These are phyloP conservation scores for Agrochola litura DNA, from an alignment of 2,888 invertebrate genomes.

Conservation along the genomic window DNA sequence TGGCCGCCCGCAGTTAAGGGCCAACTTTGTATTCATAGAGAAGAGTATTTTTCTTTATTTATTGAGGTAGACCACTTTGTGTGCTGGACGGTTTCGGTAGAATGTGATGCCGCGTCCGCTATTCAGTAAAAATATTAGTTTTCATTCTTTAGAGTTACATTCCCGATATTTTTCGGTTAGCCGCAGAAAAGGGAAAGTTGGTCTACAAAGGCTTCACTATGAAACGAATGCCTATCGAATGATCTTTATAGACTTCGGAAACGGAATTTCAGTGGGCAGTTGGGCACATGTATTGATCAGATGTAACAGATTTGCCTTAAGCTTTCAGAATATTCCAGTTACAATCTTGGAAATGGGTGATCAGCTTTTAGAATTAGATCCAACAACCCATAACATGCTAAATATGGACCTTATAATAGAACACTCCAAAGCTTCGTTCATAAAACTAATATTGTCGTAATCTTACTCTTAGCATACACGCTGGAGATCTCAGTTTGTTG, in stretches of 20 bases:
- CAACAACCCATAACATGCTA: background rate
- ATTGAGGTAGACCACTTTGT: slow-evolving; percentile 48
- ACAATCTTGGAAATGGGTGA: background rate
- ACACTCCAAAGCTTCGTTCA: background rate
- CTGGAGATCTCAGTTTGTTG: background rate
- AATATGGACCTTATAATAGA: background rate
- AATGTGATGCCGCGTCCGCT: background rate
- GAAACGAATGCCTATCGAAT: slow-evolving; percentile 20
- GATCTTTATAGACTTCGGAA: background rate
- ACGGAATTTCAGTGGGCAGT: background rate
- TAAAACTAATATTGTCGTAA: background rate
- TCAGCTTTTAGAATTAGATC: background rate
- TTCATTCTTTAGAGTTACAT: background rate
- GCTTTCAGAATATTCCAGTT: background rate
- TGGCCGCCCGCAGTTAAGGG: slow-evolving; percentile 47
- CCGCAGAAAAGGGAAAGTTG: background rate
- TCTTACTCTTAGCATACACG: background rate
- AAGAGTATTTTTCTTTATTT: slow-evolving; percentile 56
- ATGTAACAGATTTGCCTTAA: background rate
- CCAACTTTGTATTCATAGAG: slow-evolving; percentile 58
- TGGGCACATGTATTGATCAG: background rate
- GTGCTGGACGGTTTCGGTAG: slow-evolving; percentile 23
- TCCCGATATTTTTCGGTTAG: slow-evolving; percentile 8
- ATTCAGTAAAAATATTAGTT: slow-evolving; percentile 14
- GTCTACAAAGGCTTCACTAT: slow-evolving; percentile 11